Percentiles rank a stretch among this genome's conserved stretches.
Evolutionary conservation across 2,797 vertebrate species (phyloP).

Genomic region (Tapera naevia): DNA sequence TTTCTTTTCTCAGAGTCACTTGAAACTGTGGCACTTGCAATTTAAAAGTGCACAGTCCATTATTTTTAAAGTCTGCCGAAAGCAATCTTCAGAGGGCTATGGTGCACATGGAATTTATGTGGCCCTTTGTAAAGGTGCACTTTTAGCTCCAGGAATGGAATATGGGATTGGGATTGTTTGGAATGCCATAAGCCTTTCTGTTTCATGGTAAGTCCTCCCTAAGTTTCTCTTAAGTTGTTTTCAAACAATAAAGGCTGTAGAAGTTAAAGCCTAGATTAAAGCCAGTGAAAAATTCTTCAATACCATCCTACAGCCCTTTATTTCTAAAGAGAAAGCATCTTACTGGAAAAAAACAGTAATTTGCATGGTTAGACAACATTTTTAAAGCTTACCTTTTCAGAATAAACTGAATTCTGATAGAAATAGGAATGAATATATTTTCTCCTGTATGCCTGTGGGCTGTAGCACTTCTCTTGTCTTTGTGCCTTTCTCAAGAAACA

Average conservation of each 20-base stretch:
- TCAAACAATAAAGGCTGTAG: not conserved
- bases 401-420: not conserved
- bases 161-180: not conserved
- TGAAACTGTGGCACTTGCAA: not conserved
- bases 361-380: not conserved
- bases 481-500: not conserved
- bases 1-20: not conserved
- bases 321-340: not conserved
- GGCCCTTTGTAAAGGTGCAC: not conserved
- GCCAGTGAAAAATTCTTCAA: not conserved
- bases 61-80: not conserved
- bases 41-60: not conserved
- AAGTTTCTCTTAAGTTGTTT: not conserved
- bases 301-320: not conserved
- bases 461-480: not conserved
- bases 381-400: not conserved
- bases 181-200: not conserved
- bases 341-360: not conserved
- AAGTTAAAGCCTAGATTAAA: not conserved
- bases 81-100: not conserved
- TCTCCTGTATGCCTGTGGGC: not conserved
- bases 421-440: not conserved
- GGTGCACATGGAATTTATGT: not conserved
- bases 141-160: not conserved
- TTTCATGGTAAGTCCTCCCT: not conserved